phyloP scores from a whole-genome alignment of 2,113 vertebrate species.

The Myodes glareolus region DNA sequence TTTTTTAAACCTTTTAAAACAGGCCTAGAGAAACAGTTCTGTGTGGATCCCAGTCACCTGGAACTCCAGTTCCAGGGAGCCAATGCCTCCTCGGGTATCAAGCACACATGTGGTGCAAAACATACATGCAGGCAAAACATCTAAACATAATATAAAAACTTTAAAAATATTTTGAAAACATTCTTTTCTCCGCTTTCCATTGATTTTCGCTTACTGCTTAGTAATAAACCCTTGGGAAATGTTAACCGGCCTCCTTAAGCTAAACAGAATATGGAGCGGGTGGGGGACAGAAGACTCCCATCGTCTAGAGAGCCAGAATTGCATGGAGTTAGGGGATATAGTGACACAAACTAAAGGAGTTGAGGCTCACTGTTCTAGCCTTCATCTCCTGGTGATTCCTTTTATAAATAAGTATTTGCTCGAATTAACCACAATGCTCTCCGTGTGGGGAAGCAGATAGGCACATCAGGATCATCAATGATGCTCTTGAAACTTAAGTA shows the following conservation, averaged over 20 bases:
- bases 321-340: background rate
- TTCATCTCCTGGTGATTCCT: background rate
- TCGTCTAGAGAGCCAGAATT: background rate
- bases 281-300: background rate
- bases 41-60: background rate
- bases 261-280: background rate
- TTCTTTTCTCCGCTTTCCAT: constrained; percentile 16
- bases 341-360: background rate
- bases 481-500: constrained; percentile 5
- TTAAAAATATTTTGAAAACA: background rate
- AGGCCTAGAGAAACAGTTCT: background rate
- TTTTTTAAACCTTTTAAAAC: background rate
- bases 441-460: background rate
- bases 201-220: constrained; percentile 25
- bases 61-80: background rate
- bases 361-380: background rate
- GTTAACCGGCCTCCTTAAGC: background rate
- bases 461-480: background rate
- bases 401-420: background rate
- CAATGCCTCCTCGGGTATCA: background rate
- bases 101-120: background rate
- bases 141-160: background rate
- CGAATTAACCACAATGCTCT: background rate
- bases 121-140: background rate
- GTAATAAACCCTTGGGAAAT: constrained; percentile 49